Percentiles rank a stretch among this genome's conserved stretches.
Conservation (phyloP, 2,888 invertebrate genomes). For the Andrena praecox region DNA sequence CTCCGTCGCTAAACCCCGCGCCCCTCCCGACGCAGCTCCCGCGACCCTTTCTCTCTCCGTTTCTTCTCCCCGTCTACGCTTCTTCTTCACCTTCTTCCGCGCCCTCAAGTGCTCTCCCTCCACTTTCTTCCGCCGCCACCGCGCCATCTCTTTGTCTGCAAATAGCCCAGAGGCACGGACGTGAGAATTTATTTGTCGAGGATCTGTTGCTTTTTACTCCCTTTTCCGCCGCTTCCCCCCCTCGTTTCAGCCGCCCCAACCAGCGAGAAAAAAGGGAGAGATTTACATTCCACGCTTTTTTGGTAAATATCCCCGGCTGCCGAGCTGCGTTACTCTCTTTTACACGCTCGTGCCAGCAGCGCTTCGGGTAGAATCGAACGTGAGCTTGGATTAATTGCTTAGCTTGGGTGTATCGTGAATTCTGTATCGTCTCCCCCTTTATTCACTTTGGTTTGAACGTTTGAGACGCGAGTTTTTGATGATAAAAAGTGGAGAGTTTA, state of each 20-base stretch:
- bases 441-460: neutral
- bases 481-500: too few species aligned
- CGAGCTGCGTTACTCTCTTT: neutral
- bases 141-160: slow-evolving; percentile 79
- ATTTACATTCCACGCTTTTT: slow-evolving; percentile 43
- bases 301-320: slow-evolving; percentile 23
- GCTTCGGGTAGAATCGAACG: neutral
- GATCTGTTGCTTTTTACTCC: slow-evolving; percentile 43
- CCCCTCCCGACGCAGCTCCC: neutral
- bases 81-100: slow-evolving; percentile 48
- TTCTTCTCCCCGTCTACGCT: slow-evolving; percentile 15
- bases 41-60: slow-evolving; percentile 22
- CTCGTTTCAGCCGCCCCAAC: neutral
- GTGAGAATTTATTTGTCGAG: slow-evolving; percentile 66
- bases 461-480: neutral
- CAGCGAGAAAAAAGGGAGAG: neutral
- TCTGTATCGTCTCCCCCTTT: neutral
- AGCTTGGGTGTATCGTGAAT: neutral
- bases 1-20: neutral
- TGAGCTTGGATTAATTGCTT: neutral
- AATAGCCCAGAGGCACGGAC: slow-evolving; percentile 65
- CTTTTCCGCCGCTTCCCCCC: neutral
- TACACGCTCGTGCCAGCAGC: neutral
- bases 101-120: slow-evolving; percentile 71
- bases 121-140: slow-evolving; percentile 75